These are phyloP conservation scores for Channallabes apus DNA, from an alignment of 2,797 vertebrate species.

Conservation along the genomic window DNA sequence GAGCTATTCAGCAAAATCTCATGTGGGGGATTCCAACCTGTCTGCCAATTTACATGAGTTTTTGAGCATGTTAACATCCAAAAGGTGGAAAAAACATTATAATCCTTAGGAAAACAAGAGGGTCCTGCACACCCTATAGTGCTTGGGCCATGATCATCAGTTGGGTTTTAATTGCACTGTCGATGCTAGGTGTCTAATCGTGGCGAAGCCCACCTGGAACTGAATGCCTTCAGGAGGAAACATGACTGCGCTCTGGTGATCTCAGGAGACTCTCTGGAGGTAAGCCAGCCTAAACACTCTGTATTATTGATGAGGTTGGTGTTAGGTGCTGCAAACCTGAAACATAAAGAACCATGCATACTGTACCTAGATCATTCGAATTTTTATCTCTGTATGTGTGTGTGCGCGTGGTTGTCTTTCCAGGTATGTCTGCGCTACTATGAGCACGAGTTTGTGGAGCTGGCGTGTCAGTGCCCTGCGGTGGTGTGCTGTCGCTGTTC, in stretches of 20 bases:
- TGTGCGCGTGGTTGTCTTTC: not conserved
- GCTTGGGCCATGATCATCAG: no score
- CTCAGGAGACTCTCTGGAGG: conserved; percentile 95
- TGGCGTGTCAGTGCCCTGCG: conserved; percentile 94
- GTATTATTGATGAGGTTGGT: conserved; percentile 15
- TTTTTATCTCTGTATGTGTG: not conserved
- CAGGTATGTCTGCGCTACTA: conserved; percentile 94
- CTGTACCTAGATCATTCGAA: not conserved
- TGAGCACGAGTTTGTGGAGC: conserved; percentile 93
- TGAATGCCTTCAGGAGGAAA: conserved; percentile 95
- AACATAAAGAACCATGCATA: not conserved
- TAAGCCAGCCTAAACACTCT: conserved; percentile 57
- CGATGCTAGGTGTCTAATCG: conserved; percentile 78
- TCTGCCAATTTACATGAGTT: no score
- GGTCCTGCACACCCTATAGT: no score
- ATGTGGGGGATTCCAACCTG: no score
- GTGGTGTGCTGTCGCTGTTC: conserved; percentile 97
- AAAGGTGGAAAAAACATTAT: no score
- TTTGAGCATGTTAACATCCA: no score
- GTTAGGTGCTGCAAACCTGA: conserved; percentile 7
- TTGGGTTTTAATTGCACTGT: not conserved
- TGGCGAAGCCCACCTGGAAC: conserved; percentile 94
- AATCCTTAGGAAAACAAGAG: no score
- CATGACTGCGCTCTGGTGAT: conserved; percentile 97
- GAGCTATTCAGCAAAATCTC: no score